Evolutionary conservation across 2,113 vertebrate species (phyloP), one percentile per base, ranked within the genome.

Genomic region (Engraulis encrasicolus): DNA sequence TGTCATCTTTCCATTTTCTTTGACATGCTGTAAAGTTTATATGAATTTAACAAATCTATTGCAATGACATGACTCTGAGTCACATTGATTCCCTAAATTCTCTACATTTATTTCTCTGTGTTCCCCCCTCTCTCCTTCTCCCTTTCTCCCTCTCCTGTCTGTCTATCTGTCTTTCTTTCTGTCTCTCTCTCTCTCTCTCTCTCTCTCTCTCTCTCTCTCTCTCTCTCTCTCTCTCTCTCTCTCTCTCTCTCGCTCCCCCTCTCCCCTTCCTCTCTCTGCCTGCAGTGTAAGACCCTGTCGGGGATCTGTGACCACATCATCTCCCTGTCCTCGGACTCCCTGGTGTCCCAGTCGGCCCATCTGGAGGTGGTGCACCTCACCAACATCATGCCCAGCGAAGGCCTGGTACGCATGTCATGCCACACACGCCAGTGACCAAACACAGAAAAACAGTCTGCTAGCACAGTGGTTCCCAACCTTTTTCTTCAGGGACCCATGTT

Each of bases 241-340:
- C 50, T 83, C 36, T 52, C 0, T 78, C 7, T n/a, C 14, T 48
- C 81, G 71, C 87, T 19, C 85, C 81, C 89, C 78, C 83, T 61
- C 84, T 85, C 90, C 84, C 92, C 15, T 48, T 80, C 88, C n/a
- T 78, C 14, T 83, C 84, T 88, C 77, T 91, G 0, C 40, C 84
- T 88, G 45, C 90, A 99, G 98, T 99, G 97, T 93, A 99, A 98
- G 93, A 96, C 95, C 78, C 90, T 98, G 90, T 96, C 95, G 86
- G 97, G 97, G 91, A 99, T 98, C 89, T 98, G 97, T 89, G 96
- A 97, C 91, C 97, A 99, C 93, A 96, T 99, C 95, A 96, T 97
- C 91, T 96, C 96, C 2, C 93, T 99, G 87, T 97, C 97, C 61
- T 97, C 97, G 5, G 96, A 99, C 89, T 94, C 96, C 19, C 91